phyloP scores from a whole-genome alignment of 2,797 vertebrate genomes.

The Setipinna tenuifilis region DNA sequence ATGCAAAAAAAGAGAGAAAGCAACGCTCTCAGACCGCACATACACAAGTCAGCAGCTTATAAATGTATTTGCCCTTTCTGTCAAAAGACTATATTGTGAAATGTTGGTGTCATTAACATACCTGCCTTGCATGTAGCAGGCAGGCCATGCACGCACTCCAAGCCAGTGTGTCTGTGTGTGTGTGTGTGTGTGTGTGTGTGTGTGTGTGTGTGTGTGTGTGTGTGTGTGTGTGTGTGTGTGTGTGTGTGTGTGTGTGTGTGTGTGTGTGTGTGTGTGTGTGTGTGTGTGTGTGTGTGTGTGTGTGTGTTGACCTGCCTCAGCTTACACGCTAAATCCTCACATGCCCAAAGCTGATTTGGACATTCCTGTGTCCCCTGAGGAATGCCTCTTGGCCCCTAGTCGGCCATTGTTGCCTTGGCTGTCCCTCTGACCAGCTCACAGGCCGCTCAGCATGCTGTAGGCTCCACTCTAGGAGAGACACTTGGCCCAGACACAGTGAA shows the following conservation, averaged over 20 bases:
- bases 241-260: background rate
- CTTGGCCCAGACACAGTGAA: background rate
- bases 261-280: background rate
- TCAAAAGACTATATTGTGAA: no score
- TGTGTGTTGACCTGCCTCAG: background rate
- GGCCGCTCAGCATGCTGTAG: no score
- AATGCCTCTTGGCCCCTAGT: slow-evolving; percentile 31
- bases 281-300: background rate
- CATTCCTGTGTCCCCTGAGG: background rate
- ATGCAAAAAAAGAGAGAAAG: no score
- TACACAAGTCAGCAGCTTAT: no score
- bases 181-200: background rate
- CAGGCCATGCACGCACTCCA: background rate
- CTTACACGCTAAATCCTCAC: background rate
- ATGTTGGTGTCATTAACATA: background rate
- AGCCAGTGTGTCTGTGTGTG: background rate
- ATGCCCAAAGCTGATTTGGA: slow-evolving; percentile 10
- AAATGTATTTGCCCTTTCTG: no score
- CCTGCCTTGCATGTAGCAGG: background rate
- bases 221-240: background rate
- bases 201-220: background rate
- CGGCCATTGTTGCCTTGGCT: slow-evolving; percentile 35
- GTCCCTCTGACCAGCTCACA: no score
- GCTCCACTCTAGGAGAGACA: background rate
- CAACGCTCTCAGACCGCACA: no score